phyloP scores from a whole-genome alignment of 2,888 invertebrate species.

The Orthosia cruda region DNA sequence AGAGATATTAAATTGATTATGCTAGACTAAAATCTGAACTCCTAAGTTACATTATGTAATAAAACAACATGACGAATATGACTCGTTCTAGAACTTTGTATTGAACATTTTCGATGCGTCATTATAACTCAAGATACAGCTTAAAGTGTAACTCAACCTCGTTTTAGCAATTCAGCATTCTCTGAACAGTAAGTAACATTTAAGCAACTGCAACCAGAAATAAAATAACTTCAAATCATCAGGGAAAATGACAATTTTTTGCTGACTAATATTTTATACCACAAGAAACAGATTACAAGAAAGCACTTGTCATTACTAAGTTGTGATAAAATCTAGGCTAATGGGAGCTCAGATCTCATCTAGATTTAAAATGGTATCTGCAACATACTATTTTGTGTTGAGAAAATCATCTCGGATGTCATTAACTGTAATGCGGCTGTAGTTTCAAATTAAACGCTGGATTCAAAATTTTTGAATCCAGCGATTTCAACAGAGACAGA shows the following conservation, averaged over 20 bases:
- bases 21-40: too few species aligned
- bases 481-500: too few species aligned
- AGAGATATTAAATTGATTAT: too few species aligned
- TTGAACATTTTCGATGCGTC: background rate
- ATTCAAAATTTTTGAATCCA: conserved; percentile 29
- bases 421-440: conserved; percentile 18
- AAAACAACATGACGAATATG: background rate
- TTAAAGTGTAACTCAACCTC: background rate
- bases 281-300: conserved; percentile 60
- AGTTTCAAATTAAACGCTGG: conserved; percentile 13
- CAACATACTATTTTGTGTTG: conserved; percentile 45
- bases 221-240: conserved; percentile 19
- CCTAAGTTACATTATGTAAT: background rate
- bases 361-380: conserved; percentile 53
- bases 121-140: background rate
- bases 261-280: conserved; percentile 53
- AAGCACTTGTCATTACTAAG: conserved; percentile 56
- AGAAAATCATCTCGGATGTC: conserved; percentile 39
- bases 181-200: conserved; percentile 12
- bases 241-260: conserved; percentile 46
- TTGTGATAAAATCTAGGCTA: conserved; percentile 59
- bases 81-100: background rate
- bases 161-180: conserved; percentile 29
- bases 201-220: conserved; percentile 15
- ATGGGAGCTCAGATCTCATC: conserved; percentile 55